Evolutionary conservation across 2,888 invertebrate genomes (phyloP).

Genomic region (Ptycholaimellus sp.): DNA sequence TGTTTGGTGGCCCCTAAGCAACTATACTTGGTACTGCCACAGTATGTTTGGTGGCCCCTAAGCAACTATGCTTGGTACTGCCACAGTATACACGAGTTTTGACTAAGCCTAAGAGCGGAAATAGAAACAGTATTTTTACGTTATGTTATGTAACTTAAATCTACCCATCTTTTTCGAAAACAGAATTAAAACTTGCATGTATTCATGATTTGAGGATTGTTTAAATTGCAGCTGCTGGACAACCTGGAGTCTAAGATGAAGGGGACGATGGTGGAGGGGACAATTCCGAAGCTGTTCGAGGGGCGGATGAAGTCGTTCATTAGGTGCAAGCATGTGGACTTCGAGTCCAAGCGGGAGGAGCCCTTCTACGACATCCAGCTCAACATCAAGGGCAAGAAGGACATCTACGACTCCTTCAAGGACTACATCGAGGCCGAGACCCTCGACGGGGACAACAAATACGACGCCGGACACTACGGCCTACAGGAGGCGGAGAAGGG

Average conservation of each 20-base stretch:
- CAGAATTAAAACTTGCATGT: too few species aligned
- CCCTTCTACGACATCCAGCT: constrained; percentile 93
- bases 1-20: too few species aligned
- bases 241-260: constrained; percentile 99
- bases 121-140: too few species aligned
- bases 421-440: constrained; percentile 80
- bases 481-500: constrained; percentile 80
- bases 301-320: constrained; percentile 97
- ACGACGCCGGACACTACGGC: constrained; percentile 87
- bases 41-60: too few species aligned
- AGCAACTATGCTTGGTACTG: too few species aligned
- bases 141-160: too few species aligned
- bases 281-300: constrained; percentile 80
- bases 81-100: too few species aligned
- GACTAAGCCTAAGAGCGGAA: too few species aligned
- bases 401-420: constrained; percentile 74
- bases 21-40: too few species aligned
- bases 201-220: too few species aligned
- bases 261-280: constrained; percentile 82
- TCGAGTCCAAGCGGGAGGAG: constrained; percentile 72
- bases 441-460: constrained; percentile 85
- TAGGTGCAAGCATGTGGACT: constrained; percentile 82
- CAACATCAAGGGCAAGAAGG: constrained; percentile 87
- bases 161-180: too few species aligned
- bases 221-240: constrained; percentile 50